Evolutionary conservation across 2,888 invertebrate species (phyloP).

Genomic region (Stegophylla sp.): DNA sequence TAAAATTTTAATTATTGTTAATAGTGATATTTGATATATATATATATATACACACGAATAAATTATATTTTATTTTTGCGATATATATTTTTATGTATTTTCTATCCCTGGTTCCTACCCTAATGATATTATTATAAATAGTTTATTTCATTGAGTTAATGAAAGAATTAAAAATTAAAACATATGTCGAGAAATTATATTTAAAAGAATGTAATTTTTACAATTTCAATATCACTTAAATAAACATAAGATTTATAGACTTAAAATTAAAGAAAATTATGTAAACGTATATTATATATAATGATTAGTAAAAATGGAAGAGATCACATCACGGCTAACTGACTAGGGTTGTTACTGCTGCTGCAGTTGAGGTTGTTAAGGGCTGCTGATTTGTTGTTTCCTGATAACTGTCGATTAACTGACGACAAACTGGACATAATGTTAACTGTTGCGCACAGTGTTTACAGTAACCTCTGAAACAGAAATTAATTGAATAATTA

Average conservation of each 20-base stretch:
- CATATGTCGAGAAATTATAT: not conserved
- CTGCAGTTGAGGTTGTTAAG: not conserved
- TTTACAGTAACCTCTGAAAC: conserved; percentile 80
- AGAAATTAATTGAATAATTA: conserved; percentile 56
- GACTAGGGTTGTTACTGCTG: conserved; percentile 36
- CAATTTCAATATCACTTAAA: conserved; percentile 3
- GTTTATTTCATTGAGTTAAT: too few species aligned
- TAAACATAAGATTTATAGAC: conserved; percentile 39
- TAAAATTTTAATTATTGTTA: conserved; percentile 47
- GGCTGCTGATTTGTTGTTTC: not conserved
- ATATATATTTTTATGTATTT: conserved; percentile 12
- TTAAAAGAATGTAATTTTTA: conserved; percentile 28
- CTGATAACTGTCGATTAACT: conserved; percentile 66
- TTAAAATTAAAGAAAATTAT: conserved; percentile 42
- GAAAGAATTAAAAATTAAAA: not conserved
- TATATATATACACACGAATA: conserved; percentile 16
- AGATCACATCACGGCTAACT: conserved; percentile 48
- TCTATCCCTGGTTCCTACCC: not conserved
- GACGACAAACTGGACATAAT: conserved; percentile 88
- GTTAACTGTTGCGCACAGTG: conserved; percentile 78
- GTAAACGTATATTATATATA: conserved; percentile 28
- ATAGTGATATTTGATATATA: conserved; percentile 33
- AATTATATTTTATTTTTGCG: conserved; percentile 51
- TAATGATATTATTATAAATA: not conserved
- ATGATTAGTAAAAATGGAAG: conserved; percentile 21